Evolutionary conservation across 2,888 invertebrate genomes (phyloP).

Genomic region (Acholoe squamosa): DNA sequence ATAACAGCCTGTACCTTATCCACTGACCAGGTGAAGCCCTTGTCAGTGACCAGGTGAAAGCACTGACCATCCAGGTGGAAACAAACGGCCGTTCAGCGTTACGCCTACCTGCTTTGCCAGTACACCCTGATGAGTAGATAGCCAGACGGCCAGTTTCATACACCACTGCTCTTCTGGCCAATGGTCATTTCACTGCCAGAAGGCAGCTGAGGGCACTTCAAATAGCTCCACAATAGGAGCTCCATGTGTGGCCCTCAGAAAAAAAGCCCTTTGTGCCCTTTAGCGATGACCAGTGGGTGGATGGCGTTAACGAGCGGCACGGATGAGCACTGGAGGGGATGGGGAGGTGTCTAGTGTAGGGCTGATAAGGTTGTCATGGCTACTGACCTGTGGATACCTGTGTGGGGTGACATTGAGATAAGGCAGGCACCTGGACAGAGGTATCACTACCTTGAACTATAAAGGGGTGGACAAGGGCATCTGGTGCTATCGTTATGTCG

Average conservation of each 20-base stretch:
- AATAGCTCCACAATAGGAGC: neutral
- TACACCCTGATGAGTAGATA: slow-evolving; percentile 34
- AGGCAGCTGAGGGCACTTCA: neutral
- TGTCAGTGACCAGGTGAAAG: slow-evolving; percentile 4
- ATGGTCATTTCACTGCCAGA: slow-evolving; percentile 38
- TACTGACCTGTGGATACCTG: neutral
- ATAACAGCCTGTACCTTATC: too few relatives aligned
- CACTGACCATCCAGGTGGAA: neutral
- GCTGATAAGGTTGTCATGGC: slow-evolving; percentile 20
- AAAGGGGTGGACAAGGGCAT: too few relatives aligned
- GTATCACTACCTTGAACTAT: neutral
- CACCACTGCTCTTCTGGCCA: neutral
- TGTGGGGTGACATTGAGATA: neutral
- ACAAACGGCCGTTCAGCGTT: neutral
- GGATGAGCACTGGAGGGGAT: neutral
- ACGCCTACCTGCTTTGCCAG: neutral
- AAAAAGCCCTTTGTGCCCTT: slow-evolving; percentile 2
- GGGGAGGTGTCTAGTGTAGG: neutral
- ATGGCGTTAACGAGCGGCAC: slow-evolving; percentile 2
- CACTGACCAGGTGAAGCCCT: neutral
- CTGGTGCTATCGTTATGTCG: too few relatives aligned
- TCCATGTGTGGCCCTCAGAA: neutral
- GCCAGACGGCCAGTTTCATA: neutral
- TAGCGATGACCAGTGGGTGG: neutral
- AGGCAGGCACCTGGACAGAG: neutral